Base-by-base conservation (phyloP, 2,113 vertebrate species). In the Clupea harengus region DNA sequence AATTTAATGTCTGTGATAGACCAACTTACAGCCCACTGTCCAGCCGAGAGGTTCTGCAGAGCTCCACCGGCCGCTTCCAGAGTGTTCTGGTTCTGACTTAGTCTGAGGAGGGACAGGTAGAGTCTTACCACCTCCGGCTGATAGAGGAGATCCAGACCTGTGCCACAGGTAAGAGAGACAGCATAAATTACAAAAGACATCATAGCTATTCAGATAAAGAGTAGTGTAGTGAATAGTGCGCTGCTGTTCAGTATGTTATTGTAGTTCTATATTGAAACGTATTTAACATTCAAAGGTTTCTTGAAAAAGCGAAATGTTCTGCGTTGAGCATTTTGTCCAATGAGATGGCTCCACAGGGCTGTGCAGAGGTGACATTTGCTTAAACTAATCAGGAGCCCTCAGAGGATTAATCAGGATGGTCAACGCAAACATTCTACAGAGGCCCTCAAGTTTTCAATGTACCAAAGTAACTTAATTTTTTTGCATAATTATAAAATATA, bases 81-180 rank as follows among this genome's bases (percentile, higher is more conserved):
- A 18, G 98, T 99, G 93, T 99, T 99, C 92, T 97, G 97, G 92
- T 99, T 99, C 91, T 97, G 97, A 90, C 97, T 99, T 94, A 98
- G 97, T 0, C 97, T 99, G 89, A 99, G 97, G 60, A 99, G 96
- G 49, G 97, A 99, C 86, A 99, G 95, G 92, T 99, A 99, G 67
- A 99, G 95, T 72, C 98, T 94, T 50, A 99, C 97, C 89, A 99
- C 98, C 83, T 99, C 98, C 0, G 98, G 98, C 93, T 99, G 98
- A 92, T 99, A 99, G 85, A 99, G 92, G 89, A 99, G 95, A 92
- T 99, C 97, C 92, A 99, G 96, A 18, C 98, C 98, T 99, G 90
- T 17, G 13, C 4, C 67, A 75, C 67, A 75, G 25, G 6, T 4
- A 11, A 75, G 11, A 75, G 10, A 75, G 20, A 57, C 18, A 57